Evolutionary conservation across 2,113 vertebrate genomes (phyloP), one percentile per base, ranked within the genome.

Genomic region (Butorides virescens): DNA sequence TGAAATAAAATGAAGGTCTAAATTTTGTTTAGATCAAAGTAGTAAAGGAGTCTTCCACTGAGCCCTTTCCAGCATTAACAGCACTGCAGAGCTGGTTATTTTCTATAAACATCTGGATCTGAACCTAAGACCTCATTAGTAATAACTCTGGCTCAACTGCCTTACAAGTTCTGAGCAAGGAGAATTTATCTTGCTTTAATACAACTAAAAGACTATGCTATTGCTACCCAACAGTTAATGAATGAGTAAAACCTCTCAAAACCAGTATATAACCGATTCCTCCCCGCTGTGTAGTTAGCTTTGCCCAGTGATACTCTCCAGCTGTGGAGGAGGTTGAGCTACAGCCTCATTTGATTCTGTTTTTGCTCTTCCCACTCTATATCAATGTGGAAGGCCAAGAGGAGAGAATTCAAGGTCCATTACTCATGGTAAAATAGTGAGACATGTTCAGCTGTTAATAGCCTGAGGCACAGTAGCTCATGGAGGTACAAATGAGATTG

Each of bases 71-170:
- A 90, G 32, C 36, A 37, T 32, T 80, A 50, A 37, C 42, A 90
- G 37, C 10, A 13, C 61, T 77, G 36, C 11, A 58, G 73, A 68
- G 39, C 88, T 80, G 78, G 74, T 50, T 90, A 5, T n/a, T 95
- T 79, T 75, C 86, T 76, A 68, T 25, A 88, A 95, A 94, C 63
- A 65, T 47, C 73, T 91, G 86, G 71, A 80, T 73, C 72, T 94
- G 95, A 92, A 92, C 66, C 50, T 19, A 73, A 83, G 88, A 84
- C 65, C 86, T 93, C 61, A 8, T 55, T 66, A 71, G 55, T 29
- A 86, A 83, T 67, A 95, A 93, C 59, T 95, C 91, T 90, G 78
- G 62, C 74, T 79, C 34, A 93, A 90, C 62, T 76, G 39, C 36
- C 63, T 49, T 68, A 86, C 58, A 65, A 68, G 66, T 22, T 92